These are phyloP conservation scores for Balaenoptera acutorostrata DNA, from an alignment of 2,113 vertebrate species.

Conservation along the genomic window DNA sequence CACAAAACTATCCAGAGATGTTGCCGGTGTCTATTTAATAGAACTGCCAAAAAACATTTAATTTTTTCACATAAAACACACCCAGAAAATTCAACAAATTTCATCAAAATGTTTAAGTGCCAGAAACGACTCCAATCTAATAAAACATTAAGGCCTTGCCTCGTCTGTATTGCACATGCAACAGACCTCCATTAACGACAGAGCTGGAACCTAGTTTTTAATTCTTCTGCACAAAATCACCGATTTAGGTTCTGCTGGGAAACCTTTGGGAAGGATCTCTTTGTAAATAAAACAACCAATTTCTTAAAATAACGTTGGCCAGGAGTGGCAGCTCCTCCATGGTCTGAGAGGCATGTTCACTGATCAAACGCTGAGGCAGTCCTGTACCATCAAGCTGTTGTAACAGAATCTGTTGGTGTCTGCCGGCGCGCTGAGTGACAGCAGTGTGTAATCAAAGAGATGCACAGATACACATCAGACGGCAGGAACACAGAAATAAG, in stretches of 20 bases:
- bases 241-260: conserved; percentile 57
- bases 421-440: conserved; percentile 48
- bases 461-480: conserved; percentile 40
- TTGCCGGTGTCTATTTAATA: conserved; percentile 53
- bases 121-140: conserved; percentile 60
- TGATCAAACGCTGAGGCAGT: neutral
- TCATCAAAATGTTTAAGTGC: conserved; percentile 69
- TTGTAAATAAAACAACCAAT: conserved; percentile 55
- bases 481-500: conserved; percentile 37
- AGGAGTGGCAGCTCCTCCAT: neutral
- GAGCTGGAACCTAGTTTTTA: conserved; percentile 42
- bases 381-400: conserved; percentile 43
- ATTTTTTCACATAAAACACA: conserved; percentile 72
- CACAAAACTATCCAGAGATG: conserved; percentile 40
- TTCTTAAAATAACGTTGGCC: conserved; percentile 64
- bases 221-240: conserved; percentile 55
- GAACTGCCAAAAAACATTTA: conserved; percentile 64
- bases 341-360: conserved; percentile 44
- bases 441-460: conserved; percentile 47
- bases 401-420: conserved; percentile 60
- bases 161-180: neutral
- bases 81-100: conserved; percentile 69
- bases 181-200: conserved; percentile 45
- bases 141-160: conserved; percentile 35
- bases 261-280: conserved; percentile 47